Evolutionary conservation across 2,797 vertebrate genomes (phyloP).

Genomic region (Heteromormyrus szaboi): DNA sequence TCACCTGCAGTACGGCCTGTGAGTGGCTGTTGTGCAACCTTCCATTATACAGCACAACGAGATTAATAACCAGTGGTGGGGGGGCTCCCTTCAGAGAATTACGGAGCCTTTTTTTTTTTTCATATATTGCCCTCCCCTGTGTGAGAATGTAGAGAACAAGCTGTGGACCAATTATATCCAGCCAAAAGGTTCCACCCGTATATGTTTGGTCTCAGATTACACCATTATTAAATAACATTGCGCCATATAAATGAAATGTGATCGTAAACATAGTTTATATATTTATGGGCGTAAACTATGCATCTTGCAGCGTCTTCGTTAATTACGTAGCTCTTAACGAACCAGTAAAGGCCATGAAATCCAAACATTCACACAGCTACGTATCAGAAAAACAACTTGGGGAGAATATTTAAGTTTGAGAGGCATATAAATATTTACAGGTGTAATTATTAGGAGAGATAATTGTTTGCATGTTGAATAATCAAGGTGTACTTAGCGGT

Average conservation of each 20-base stretch:
- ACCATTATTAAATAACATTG: not conserved
- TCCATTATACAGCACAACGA: constrained; percentile 19
- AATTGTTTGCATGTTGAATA: not conserved
- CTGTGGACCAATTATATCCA: not conserved
- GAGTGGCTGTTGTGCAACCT: constrained; percentile 16
- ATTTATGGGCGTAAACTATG: not conserved
- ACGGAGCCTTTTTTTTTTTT: not conserved
- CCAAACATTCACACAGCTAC: not conserved
- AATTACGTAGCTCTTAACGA: not conserved
- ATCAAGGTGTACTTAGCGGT: not conserved
- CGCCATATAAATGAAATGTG: not conserved
- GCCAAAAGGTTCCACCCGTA: not conserved
- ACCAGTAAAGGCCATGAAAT: not conserved
- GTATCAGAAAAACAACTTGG: not conserved
- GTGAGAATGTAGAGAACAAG: not conserved
- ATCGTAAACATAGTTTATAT: not conserved
- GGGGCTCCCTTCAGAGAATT: not conserved
- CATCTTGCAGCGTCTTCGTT: not conserved
- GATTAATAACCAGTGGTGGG: constrained; percentile 25
- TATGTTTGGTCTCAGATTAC: not conserved
- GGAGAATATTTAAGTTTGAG: not conserved
- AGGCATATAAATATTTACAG: not conserved
- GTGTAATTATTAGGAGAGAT: not conserved
- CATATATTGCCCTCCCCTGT: not conserved
- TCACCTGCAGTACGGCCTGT: constrained; percentile 13